These are phyloP conservation scores for Scylla paramamosain DNA, from an alignment of 1,140 invertebrate genomes.

Conservation along the genomic window DNA sequence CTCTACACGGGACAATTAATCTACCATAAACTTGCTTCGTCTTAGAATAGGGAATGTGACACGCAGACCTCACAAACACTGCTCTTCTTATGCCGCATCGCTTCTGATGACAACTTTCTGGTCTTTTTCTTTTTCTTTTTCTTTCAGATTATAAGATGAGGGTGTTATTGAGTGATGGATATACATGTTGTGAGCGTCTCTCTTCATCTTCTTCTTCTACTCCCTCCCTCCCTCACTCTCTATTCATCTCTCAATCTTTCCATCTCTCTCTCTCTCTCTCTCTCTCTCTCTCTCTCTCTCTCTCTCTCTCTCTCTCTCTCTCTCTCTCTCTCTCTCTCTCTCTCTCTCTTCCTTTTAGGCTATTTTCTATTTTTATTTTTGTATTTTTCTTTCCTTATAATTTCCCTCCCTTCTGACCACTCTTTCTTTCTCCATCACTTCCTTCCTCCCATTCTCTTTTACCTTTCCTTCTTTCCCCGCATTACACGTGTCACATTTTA, in stretches of 20 bases:
- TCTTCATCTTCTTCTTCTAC: background rate
- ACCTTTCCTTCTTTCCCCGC: background rate
- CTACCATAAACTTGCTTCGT: too few relatives aligned
- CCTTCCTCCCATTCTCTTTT: background rate
- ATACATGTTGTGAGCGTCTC: too few relatives aligned
- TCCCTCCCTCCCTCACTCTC: background rate
- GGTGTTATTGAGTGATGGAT: too few relatives aligned
- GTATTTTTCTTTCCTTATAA: background rate
- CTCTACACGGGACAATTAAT: too few relatives aligned
- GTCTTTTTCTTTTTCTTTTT: too few relatives aligned
- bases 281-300: background rate
- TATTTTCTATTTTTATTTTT: background rate
- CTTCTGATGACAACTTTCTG: too few relatives aligned
- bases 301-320: background rate
- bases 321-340: background rate
- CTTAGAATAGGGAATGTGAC: too few relatives aligned
- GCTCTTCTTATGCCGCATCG: too few relatives aligned
- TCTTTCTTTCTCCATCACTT: background rate
- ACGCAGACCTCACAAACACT: too few relatives aligned
- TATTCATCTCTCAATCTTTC: too few relatives aligned
- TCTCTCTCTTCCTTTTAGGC: background rate
- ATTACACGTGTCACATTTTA: background rate
- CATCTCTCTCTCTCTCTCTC: background rate
- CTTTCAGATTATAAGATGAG: too few relatives aligned
- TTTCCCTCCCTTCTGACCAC: background rate